Evolutionary conservation across 2,797 vertebrate genomes (phyloP), one percentile per base, ranked within the genome.

Genomic region (Enteromius fasciolatus): DNA sequence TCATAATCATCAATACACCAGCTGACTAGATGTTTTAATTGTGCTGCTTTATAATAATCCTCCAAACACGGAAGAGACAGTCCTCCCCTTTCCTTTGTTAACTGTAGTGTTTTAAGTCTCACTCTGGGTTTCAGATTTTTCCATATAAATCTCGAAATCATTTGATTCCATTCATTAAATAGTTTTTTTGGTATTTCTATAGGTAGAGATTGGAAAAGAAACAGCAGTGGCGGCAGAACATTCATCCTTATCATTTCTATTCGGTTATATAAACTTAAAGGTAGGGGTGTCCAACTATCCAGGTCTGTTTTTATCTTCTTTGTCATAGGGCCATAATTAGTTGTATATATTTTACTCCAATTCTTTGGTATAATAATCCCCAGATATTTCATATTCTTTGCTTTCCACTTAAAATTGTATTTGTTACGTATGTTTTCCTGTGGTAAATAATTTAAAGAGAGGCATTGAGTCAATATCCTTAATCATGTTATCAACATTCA

Each of bases 371-470:
- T 54, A 2, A 9, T 72, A 33, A 52, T 8, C 3, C 15, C 28
- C 5, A 50, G 15, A 4, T 66, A 78, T 52, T 78, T 52, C 20
- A 78, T 67, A 52, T 44, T 74, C 39, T 74, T 44, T 14, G 41
- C 23, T 72, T 69, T 68, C 52, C 23, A 50, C 10, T 46, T 68
- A 11, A 31, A 31, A 20, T 25, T 48, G 28, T 36, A 31, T 75
- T 28, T 28, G 6, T 28, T 70, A 70, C 0, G 2, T 12, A 33
- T 64, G 6, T 52, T 54, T 15, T 69, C 17, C 6, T 23, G n/a
- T 36, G 80, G 68, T 73, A 0, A 28, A 46, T 85, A 79, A 46
- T 85, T 85, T 52, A 66, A 78, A 41, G 48, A 31, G 8, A 82
- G 66, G 2, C 20, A 31, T 15, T 81, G 74, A 20, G 76, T 79